Evolutionary conservation across 2,113 vertebrate genomes (phyloP).

Genomic region (Climacteris rufus): DNA sequence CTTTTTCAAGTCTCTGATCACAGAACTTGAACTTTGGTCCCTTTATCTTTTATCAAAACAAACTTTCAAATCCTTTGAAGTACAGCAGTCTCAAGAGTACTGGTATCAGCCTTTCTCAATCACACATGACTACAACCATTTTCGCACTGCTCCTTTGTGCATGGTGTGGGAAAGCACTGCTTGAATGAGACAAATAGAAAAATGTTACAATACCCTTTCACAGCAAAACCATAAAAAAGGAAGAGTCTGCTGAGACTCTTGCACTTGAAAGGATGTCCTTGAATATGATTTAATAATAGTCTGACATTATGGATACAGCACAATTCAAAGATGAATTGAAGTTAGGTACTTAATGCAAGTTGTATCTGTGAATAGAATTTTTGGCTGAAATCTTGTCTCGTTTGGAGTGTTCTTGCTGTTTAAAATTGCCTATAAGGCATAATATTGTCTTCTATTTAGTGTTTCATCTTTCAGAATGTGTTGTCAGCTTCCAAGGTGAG

Average conservation of each 20-base stretch:
- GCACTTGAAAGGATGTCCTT: constrained; percentile 21
- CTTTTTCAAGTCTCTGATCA: neutral
- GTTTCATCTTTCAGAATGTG: neutral
- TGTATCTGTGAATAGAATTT: neutral
- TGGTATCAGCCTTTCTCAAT: constrained; percentile 35
- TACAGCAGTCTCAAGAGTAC: neutral
- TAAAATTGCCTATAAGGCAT: neutral
- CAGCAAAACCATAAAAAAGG: neutral
- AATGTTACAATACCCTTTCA: neutral
- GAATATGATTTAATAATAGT: constrained; percentile 34
- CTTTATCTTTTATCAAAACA: constrained; percentile 43
- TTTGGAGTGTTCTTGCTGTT: neutral
- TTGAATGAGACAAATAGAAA: constrained; percentile 14
- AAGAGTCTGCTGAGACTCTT: constrained; percentile 8
- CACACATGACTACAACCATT: neutral
- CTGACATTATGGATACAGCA: neutral
- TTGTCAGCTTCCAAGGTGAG: neutral
- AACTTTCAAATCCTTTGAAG: constrained; percentile 40
- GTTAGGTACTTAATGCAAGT: neutral
- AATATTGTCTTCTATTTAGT: neutral
- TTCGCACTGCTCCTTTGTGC: neutral
- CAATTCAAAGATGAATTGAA: constrained; percentile 16
- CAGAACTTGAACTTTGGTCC: constrained; percentile 18
- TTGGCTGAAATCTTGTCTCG: neutral
- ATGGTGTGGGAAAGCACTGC: neutral